phyloP scores from a whole-genome alignment of 2,888 invertebrate species.

The Pomacea canaliculata region DNA sequence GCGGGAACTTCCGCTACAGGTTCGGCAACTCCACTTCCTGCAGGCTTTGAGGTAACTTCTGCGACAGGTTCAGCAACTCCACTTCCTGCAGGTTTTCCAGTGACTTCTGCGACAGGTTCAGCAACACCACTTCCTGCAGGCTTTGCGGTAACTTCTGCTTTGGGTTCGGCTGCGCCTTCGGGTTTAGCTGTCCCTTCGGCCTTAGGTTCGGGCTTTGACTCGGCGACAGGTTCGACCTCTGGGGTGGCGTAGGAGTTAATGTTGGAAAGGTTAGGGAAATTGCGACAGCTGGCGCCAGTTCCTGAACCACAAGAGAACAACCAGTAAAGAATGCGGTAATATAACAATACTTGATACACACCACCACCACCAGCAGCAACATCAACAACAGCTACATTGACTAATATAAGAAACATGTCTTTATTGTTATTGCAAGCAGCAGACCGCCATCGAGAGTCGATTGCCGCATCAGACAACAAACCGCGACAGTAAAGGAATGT shows the following conservation, averaged over 20 bases:
- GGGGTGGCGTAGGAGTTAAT: background rate
- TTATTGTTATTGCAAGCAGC: too few relatives aligned
- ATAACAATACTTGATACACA: background rate
- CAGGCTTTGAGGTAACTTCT: background rate
- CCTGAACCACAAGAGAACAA: slow-evolving; percentile 7
- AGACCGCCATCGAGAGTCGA: too few relatives aligned
- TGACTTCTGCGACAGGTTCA: background rate
- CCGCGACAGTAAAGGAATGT: too few relatives aligned
- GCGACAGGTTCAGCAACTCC: background rate
- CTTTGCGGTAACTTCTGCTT: background rate
- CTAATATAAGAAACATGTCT: too few relatives aligned
- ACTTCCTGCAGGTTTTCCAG: background rate
- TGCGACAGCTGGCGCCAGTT: slow-evolving; percentile 4
- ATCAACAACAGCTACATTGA: background rate
- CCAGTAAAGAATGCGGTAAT: too few relatives aligned
- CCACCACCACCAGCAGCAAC: too few relatives aligned
- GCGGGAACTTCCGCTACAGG: background rate
- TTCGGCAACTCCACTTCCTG: background rate
- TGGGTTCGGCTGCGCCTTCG: background rate
- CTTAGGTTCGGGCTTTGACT: too few relatives aligned
- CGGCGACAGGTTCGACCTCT: slow-evolving; percentile 1
- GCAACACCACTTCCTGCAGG: background rate
- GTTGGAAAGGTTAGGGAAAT: slow-evolving; percentile 17
- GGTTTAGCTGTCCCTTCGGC: background rate
- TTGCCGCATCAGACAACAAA: too few relatives aligned